Evolutionary conservation across 2,797 vertebrate genomes (phyloP), one percentile per base, ranked within the genome.

Genomic region (Sphenopsis melanotis): DNA sequence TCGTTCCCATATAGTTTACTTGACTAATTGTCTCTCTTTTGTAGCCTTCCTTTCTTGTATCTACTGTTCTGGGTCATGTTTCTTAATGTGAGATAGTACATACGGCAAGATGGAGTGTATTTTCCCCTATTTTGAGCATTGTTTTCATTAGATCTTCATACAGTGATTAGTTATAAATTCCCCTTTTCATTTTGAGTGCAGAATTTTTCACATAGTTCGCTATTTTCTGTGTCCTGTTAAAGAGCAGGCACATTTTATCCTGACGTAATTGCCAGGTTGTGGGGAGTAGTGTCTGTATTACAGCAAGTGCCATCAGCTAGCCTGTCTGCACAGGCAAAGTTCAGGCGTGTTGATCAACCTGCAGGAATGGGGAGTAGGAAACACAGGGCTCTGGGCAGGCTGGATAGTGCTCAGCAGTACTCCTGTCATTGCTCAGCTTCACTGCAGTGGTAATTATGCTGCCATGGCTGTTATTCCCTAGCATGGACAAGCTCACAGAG

Each of bases 1-100:
- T 90, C 64, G 12, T 90, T 96, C 68, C 66, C 50, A 68, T 44
- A 60, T 90, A 90, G 77, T 89, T 94, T 91, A 77, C 60, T 78
- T 90, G 80, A 84, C 59, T 87, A 34, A 82, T 91, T 88, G 44
- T 76, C 23, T 78, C 70, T 89, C 56, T n/a, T 83, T 64, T 32
- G 14, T 90, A 15, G 53, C 52, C 27, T 88, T 86, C 36, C 59
- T 60, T 70, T 81, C 69, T 47, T 63, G 0, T 81, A 65, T 52
- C 77, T 93, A 22, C 72, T 85, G 21, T 91, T 93, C 41, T 89
- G 55, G 41, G 50, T 76, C 24, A 2, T 24, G 27, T 91, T 81
- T 88, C 71, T 82, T 85, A 83, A 57, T 36, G 52, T 57, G 78
- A 50, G 68, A 21, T 53, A 41, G 36, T 56, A 49, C 0, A 0